Evolutionary conservation across 2,888 invertebrate genomes (phyloP).

Genomic region (Vesta saturnalis): DNA sequence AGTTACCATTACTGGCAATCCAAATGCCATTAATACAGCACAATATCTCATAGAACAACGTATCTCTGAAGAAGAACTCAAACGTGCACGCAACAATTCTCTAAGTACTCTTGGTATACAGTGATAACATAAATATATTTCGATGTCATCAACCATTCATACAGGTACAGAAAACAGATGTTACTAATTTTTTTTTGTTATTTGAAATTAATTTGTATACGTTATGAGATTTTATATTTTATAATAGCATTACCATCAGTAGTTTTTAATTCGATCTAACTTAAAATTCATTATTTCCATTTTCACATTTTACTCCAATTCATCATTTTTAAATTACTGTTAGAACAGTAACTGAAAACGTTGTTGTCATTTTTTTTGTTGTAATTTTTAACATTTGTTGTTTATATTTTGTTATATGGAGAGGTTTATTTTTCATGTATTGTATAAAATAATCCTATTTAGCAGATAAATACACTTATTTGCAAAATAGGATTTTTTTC

Average conservation of each 20-base stretch:
- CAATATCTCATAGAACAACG: conserved; percentile 96
- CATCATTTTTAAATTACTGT: conserved; percentile 33
- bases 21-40: conserved; percentile 89
- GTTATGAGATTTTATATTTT: conserved; percentile 20
- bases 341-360: conserved; percentile 30
- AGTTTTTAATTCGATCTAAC: background rate
- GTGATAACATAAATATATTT: conserved; percentile 61
- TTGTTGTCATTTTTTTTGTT: conserved; percentile 16
- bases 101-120: conserved; percentile 75
- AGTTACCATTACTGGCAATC: conserved; percentile 93
- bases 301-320: background rate
- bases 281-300: background rate
- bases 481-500: conserved; percentile 3
- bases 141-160: conserved; percentile 28
- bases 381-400: conserved; percentile 17
- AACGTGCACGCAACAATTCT: conserved; percentile 90
- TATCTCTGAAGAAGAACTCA: conserved; percentile 94
- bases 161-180: conserved; percentile 50
- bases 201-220: conserved; percentile 8
- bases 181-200: conserved; percentile 27
- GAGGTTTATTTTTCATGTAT: conserved; percentile 30
- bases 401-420: conserved; percentile 23
- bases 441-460: conserved; percentile 10
- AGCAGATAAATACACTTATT: background rate
- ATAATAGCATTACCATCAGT: background rate